Evolutionary conservation across 2,113 vertebrate species (phyloP).

Genomic region (Mungos mungo): DNA sequence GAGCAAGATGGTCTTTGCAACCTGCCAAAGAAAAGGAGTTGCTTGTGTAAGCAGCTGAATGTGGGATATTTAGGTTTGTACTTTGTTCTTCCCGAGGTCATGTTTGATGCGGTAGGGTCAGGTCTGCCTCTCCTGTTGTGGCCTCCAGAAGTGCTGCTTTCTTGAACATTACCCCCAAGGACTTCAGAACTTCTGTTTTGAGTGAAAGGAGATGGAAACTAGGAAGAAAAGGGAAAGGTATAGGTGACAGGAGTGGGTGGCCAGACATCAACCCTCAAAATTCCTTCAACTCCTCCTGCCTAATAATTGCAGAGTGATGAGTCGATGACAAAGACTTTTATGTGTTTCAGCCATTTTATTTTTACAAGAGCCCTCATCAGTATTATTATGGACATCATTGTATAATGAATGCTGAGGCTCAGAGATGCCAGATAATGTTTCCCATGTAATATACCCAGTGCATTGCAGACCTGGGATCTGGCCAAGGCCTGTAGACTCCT

Average conservation of each 20-base stretch:
- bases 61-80: slow-evolving; percentile 34
- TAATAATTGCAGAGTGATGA: background rate
- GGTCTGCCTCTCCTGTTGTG: background rate
- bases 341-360: background rate
- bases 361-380: background rate
- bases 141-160: slow-evolving; percentile 25
- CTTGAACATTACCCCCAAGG: background rate
- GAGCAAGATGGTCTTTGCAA: slow-evolving; percentile 70
- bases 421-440: background rate
- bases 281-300: background rate
- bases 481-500: background rate
- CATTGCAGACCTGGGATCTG: no score
- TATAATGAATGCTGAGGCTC: background rate
- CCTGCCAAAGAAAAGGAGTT: slow-evolving; percentile 55
- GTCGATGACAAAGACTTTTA: background rate
- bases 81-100: slow-evolving; percentile 53
- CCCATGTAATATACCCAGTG: background rate
- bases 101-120: slow-evolving; percentile 59
- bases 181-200: slow-evolving; percentile 14
- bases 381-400: background rate
- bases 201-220: slow-evolving; percentile 14
- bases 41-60: slow-evolving; percentile 66
- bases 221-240: background rate
- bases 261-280: background rate
- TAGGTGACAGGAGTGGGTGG: background rate